Evolutionary conservation across 2,888 invertebrate genomes (phyloP).

Genomic region (Beris morrisii): DNA sequence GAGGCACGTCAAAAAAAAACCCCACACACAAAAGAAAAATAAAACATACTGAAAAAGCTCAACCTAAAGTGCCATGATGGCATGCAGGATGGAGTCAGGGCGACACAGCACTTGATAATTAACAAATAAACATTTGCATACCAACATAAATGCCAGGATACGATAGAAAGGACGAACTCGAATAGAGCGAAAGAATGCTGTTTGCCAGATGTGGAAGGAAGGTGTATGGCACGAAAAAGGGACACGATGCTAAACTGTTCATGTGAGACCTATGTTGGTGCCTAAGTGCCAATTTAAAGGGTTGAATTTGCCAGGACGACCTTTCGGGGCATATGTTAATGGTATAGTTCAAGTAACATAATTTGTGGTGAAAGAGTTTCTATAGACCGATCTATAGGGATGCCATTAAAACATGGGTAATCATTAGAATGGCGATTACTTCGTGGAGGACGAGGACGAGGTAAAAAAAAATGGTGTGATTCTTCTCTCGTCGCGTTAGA

Average conservation of each 20-base stretch:
- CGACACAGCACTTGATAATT: slow-evolving; percentile 29
- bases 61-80: not conserved
- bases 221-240: not conserved
- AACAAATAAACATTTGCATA: slow-evolving; percentile 32
- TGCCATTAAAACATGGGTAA: slow-evolving; percentile 12
- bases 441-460: not conserved
- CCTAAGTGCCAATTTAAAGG: slow-evolving; percentile 26
- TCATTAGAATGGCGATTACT: slow-evolving; percentile 23
- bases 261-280: slow-evolving; percentile 14
- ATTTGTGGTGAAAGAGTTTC: slow-evolving; percentile 17
- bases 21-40: not conserved
- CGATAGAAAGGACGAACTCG: not conserved
- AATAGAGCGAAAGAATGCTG: not conserved
- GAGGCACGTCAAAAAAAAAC: not conserved
- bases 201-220: not conserved
- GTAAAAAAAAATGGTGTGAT: not conserved
- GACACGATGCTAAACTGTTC: slow-evolving; percentile 9
- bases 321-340: slow-evolving; percentile 26
- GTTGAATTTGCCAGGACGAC: slow-evolving; percentile 9
- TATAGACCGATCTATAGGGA: not conserved
- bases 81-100: not conserved
- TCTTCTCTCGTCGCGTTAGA: not conserved
- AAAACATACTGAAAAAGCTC: slow-evolving; percentile 9
- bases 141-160: not conserved
- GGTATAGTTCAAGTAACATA: slow-evolving; percentile 26